These are phyloP conservation scores for Zaprionus ghesquierei DNA, from an alignment of 1,140 invertebrate species.

Conservation along the genomic window DNA sequence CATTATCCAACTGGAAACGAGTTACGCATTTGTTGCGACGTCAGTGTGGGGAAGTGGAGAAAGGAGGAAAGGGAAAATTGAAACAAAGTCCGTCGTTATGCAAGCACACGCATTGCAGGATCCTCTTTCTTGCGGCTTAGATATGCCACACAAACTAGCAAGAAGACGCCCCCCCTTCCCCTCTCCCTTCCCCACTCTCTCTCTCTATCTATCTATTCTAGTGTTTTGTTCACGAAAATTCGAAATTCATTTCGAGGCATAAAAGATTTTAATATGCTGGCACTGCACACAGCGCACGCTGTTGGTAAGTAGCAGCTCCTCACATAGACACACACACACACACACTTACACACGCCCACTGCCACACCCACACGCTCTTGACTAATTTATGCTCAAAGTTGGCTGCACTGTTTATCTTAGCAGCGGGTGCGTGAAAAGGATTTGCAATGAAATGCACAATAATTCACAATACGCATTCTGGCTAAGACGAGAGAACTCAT, in stretches of 20 bases:
- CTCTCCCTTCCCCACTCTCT: neutral
- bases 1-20: slow-evolving; percentile 49
- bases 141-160: slow-evolving; percentile 7
- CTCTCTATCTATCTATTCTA: neutral
- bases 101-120: slow-evolving; percentile 32
- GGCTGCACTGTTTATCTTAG: slow-evolving; percentile 31
- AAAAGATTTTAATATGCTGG: slow-evolving; percentile 52
- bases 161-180: neutral
- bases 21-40: slow-evolving; percentile 43
- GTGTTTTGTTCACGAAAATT: slow-evolving; percentile 39
- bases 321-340: neutral
- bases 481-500: neutral
- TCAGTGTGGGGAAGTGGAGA: neutral
- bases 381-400: slow-evolving; percentile 67
- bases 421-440: slow-evolving; percentile 37
- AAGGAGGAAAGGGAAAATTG: neutral
- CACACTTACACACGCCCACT: neutral
- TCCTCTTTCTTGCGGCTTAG: slow-evolving; percentile 43
- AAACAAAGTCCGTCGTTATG: slow-evolving; percentile 38
- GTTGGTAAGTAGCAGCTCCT: neutral
- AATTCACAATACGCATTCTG: slow-evolving; percentile 72
- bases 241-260: slow-evolving; percentile 62
- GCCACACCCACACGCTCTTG: slow-evolving; percentile 8
- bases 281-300: slow-evolving; percentile 35
- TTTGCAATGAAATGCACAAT: slow-evolving; percentile 71